phyloP scores from a whole-genome alignment of 2,888 invertebrate genomes.

The Drosophila aldrichi region DNA sequence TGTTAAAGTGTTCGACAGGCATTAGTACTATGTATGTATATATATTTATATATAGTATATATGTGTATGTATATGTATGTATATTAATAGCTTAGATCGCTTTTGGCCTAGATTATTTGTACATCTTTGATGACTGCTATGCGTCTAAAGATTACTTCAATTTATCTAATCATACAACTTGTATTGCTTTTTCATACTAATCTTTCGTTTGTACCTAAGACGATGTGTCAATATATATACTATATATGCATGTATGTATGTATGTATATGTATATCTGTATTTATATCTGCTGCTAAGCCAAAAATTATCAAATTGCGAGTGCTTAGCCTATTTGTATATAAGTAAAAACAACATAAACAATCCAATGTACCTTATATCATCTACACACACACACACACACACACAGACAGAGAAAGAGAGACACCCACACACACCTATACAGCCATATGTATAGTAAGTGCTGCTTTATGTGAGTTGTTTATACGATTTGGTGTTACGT shows the following conservation, averaged over 20 bases:
- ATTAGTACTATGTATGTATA: slow-evolving; percentile 7
- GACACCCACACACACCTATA: neutral
- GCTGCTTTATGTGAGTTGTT: slow-evolving; percentile 18
- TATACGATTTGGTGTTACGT: slow-evolving; percentile 22
- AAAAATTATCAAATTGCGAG: slow-evolving; percentile 46
- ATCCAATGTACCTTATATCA: slow-evolving; percentile 75
- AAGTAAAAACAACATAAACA: slow-evolving; percentile 50
- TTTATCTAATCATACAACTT: slow-evolving; percentile 43
- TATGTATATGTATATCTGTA: neutral
- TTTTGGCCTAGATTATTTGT: neutral
- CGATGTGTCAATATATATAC: neutral
- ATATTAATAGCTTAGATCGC: neutral
- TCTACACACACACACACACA: slow-evolving; percentile 28
- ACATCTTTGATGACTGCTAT: slow-evolving; percentile 20
- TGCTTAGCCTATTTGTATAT: slow-evolving; percentile 38
- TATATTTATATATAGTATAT: neutral
- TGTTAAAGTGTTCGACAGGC: slow-evolving; percentile 51
- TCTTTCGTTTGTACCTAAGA: slow-evolving; percentile 51
- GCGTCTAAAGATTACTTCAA: slow-evolving; percentile 50
- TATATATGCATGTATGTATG: neutral
- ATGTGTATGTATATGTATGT: slow-evolving; percentile 1
- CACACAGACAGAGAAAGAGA: neutral
- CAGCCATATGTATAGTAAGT: neutral
- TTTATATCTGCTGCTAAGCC: slow-evolving; percentile 10
- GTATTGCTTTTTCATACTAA: slow-evolving; percentile 26